These are phyloP conservation scores for Drosophila biarmipes DNA, from an alignment of 1,140 invertebrate genomes.

Conservation along the genomic window DNA sequence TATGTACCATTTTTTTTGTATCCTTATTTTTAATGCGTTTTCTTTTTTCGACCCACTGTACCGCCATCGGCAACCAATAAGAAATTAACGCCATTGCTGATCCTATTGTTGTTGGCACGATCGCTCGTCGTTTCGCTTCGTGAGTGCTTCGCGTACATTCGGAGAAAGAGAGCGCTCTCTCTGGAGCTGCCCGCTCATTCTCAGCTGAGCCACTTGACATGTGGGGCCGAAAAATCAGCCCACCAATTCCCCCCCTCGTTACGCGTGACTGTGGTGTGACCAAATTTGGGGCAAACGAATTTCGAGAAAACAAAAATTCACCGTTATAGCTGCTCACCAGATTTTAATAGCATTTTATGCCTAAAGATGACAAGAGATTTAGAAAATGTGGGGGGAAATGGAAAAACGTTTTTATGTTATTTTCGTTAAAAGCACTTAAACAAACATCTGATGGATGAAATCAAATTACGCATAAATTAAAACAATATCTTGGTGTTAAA, in stretches of 20 bases:
- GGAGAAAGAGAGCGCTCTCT: conserved; percentile 29
- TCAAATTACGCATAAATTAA: conserved; percentile 22
- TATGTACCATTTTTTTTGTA: not conserved
- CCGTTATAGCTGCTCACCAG: conserved; percentile 37
- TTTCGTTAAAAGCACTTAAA: not conserved
- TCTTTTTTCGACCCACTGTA: conserved; percentile 18
- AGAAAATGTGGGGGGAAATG: not conserved
- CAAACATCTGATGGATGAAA: conserved; percentile 6
- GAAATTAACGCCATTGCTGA: conserved; percentile 67
- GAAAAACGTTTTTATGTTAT: not conserved
- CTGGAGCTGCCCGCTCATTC: conserved; percentile 18
- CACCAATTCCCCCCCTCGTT: conserved; percentile 6
- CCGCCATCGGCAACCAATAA: conserved; percentile 47
- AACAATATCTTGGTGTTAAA: conserved; percentile 10
- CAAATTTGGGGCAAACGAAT: conserved; percentile 53
- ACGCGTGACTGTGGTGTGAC: conserved; percentile 48
- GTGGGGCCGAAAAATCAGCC: conserved; percentile 19
- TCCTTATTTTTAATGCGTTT: not conserved
- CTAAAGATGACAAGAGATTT: conserved; percentile 12
- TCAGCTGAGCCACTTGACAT: conserved; percentile 38
- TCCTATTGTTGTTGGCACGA: conserved; percentile 41
- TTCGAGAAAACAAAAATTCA: conserved; percentile 31
- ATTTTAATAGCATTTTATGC: conserved; percentile 20
- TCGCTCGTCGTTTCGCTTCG: conserved; percentile 32
- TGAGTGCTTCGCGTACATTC: conserved; percentile 11